Percentiles rank a stretch among this genome's conserved stretches.
These are phyloP conservation scores for Petaurus breviceps DNA, from an alignment of 2,113 vertebrate genomes.

Conservation along the genomic window DNA sequence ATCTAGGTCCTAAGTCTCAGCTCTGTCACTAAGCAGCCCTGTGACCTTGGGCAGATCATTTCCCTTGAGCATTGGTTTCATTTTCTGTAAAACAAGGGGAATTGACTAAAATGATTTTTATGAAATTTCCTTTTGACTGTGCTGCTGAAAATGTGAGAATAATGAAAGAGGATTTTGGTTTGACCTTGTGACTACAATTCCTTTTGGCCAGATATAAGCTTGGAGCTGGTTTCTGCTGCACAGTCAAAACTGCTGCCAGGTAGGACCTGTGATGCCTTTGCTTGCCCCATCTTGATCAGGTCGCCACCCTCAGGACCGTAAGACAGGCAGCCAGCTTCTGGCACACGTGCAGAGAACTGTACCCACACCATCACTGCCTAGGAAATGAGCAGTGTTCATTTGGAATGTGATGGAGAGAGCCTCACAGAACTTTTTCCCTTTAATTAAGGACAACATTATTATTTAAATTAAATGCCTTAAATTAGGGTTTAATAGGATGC, in stretches of 20 bases:
- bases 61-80: background rate
- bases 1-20: background rate
- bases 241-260: background rate
- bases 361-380: background rate
- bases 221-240: conserved; percentile 24
- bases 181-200: conserved; percentile 47
- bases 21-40: background rate
- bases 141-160: background rate
- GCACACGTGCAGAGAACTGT: background rate
- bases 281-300: fast-evolving
- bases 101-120: background rate
- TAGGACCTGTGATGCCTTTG: conserved; percentile 31
- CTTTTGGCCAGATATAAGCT: background rate
- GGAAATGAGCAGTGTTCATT: background rate
- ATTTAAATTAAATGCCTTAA: background rate
- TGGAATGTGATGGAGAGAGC: background rate
- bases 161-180: background rate
- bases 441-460: background rate
- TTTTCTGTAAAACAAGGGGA: background rate
- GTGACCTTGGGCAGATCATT: background rate
- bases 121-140: background rate
- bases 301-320: conserved; percentile 19
- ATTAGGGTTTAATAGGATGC: background rate
- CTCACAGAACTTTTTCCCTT: background rate
- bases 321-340: conserved; percentile 20